Conservation (phyloP, 2,113 vertebrate genomes). For the Elephas maximus region DNA sequence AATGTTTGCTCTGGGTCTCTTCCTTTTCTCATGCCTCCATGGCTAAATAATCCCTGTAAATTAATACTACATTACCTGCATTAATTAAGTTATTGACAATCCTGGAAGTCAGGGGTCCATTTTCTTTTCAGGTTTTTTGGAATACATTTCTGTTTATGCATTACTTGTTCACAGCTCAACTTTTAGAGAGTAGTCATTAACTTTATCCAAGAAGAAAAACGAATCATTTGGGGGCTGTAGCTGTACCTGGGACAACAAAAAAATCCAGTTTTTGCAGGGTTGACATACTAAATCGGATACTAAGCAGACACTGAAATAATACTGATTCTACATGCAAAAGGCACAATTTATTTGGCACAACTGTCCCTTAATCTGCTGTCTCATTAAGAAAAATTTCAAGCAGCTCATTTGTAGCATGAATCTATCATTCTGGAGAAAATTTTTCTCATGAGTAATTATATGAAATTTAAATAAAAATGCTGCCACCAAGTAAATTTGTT, state of each 20-base stretch:
- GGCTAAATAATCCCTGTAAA: neutral
- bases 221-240: neutral
- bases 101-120: neutral
- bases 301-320: slow-evolving; percentile 38
- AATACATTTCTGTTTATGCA: slow-evolving; percentile 34
- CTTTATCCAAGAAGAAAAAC: neutral
- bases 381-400: slow-evolving; percentile 58
- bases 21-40: neutral
- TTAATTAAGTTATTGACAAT: slow-evolving; percentile 33
- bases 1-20: neutral
- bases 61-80: slow-evolving; percentile 11
- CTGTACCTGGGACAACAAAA: neutral
- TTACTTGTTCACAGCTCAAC: neutral
- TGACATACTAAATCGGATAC: slow-evolving; percentile 21
- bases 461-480: slow-evolving; percentile 67
- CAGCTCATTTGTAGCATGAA: slow-evolving; percentile 57
- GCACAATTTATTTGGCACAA: slow-evolving; percentile 30
- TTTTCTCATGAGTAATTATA: slow-evolving; percentile 51
- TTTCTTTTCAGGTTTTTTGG: slow-evolving; percentile 1
- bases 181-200: neutral
- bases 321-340: slow-evolving; percentile 40
- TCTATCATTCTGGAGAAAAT: slow-evolving; percentile 54
- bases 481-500: slow-evolving; percentile 48
- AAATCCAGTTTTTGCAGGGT: neutral
- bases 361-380: slow-evolving; percentile 28